Evolutionary conservation across 2,113 vertebrate species (phyloP).

Genomic region (Pelvicachromis taeniatus): DNA sequence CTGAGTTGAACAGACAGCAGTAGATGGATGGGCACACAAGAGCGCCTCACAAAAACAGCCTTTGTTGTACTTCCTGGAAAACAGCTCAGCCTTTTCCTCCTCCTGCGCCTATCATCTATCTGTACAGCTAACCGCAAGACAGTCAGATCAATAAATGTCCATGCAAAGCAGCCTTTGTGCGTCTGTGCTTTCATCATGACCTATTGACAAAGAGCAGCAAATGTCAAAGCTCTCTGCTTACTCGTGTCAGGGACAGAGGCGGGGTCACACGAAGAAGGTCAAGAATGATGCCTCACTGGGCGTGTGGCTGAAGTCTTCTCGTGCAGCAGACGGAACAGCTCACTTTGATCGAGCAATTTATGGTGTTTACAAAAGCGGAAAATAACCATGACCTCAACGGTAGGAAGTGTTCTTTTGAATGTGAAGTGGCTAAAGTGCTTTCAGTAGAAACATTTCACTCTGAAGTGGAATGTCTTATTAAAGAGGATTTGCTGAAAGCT

Average conservation of each 20-base stretch:
- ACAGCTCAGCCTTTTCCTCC: conserved; percentile 10
- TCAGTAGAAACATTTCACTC: background rate
- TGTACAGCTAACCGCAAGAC: conserved; percentile 40
- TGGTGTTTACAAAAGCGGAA: background rate
- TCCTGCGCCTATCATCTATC: conserved; percentile 46
- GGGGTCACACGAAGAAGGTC: conserved; percentile 53
- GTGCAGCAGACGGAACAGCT: background rate
- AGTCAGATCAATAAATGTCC: conserved; percentile 55
- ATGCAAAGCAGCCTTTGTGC: conserved; percentile 27
- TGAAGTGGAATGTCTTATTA: background rate
- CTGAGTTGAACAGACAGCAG: conserved; percentile 5
- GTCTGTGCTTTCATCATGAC: conserved; percentile 53
- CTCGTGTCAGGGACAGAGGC: conserved; percentile 33
- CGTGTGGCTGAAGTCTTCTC: background rate
- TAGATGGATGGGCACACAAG: conserved; percentile 25
- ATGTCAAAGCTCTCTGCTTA: conserved; percentile 66
- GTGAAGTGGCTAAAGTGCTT: background rate
- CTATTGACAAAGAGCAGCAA: conserved; percentile 64
- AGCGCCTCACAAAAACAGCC: conserved; percentile 3
- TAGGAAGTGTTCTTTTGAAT: background rate
- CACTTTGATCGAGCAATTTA: background rate
- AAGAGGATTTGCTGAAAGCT: background rate
- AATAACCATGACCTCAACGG: background rate
- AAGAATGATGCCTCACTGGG: background rate
- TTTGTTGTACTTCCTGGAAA: conserved; percentile 42